Base-by-base conservation (phyloP, 1,140 invertebrate species). In the Medauroidea extradentata region DNA sequence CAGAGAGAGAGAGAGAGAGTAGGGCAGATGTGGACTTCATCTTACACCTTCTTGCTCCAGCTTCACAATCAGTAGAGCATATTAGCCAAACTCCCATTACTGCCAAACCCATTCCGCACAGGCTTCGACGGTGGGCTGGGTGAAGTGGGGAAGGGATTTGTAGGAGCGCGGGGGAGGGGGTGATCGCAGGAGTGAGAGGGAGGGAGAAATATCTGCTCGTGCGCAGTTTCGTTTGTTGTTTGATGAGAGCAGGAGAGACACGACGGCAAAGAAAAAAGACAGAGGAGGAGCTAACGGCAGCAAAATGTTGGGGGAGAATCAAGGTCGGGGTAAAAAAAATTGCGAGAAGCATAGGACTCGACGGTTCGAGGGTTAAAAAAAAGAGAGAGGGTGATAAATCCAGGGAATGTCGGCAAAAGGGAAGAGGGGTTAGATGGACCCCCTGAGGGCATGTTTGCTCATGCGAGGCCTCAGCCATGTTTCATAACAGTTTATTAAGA, bases 21-120 rank as follows among this genome's bases (percentile, higher is more conserved):
- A 16, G 52, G n/a, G n/a, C n/a, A n/a, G n/a, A n/a, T n/a, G n/a
- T n/a, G n/a, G n/a, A n/a, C 16, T 11, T 11, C 39, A 34, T 21
- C 14, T 24, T 42, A 13, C 14, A 16, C 14, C 42, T 7, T 14
- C 43, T 21, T 48, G 19, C 50, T 27, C 23, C 41, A 19, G 42
- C 23, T 41, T 52, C 19, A 44, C 58, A 60, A 60, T 60, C 58
- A 60, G 50, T 48, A 54, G 58, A 54, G 58, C 48, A 60, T 61
- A 61, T 61, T 61, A 61, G 57, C 60, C 57, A 61, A 61, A 61
- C 60, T 61, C 50, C 51, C 53, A 60, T 60, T 60, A 60, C 59
- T 53, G 50, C n/a, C 27, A 27, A 38, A 16, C 27, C 49, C 25
- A 24, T 34, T 18, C 39, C 39, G 29, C 13, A n/a, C n/a, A n/a